Evolutionary conservation across 2,113 vertebrate species (phyloP), one percentile per base, ranked within the genome.

Genomic region (Dasyprocta punctata): DNA sequence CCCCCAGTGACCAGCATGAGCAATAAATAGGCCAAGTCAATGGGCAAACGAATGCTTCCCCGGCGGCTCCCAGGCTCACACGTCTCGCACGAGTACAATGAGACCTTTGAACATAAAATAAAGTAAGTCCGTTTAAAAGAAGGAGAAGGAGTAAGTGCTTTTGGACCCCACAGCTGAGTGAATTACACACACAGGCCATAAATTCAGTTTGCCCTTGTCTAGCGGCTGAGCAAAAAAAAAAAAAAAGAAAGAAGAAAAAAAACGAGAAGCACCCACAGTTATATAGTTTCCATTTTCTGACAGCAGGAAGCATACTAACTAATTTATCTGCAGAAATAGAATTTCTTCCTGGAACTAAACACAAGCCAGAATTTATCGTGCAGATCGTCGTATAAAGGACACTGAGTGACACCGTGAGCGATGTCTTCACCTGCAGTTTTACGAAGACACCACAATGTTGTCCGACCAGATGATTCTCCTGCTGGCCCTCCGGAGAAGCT

Each of bases 301-400:
- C 96, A 89, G 89, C 78, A 92, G 92, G 90, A 85, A 97, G 94
- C 82, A 10, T 47, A 17, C 69, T 90, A 82, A 96, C 92, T 93
- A 96, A 97, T 97, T 96, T 95, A 97, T 97, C 97, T 88, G 73
- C 82, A 92, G 96, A 96, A 96, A 95, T 63, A 97, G 95, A 96
- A 97, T 95, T 96, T 97, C 95, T 95, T 90, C 90, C 95, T 86
- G 94, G 96, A 95, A 97, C 93, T 61, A 96, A 97, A 75, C 71
- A 69, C 60, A 54, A 75, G 61, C 69, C 63, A 83, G 87, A 80
- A 95, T 96, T 91, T 95, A 90, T 91, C 4, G 0, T 52, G 86
- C 12, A 56, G 85, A 90, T 69, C 84, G 88, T 97, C 19, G 10
- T 78, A 6, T 67, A 92, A 92, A 97, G 90, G 96, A 97, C 87